A percentile compares a stretch with the other conserved stretches of the same genome.
These are phyloP conservation scores for Mobula birostris DNA, from an alignment of 2,113 vertebrate genomes.

Conservation along the genomic window DNA sequence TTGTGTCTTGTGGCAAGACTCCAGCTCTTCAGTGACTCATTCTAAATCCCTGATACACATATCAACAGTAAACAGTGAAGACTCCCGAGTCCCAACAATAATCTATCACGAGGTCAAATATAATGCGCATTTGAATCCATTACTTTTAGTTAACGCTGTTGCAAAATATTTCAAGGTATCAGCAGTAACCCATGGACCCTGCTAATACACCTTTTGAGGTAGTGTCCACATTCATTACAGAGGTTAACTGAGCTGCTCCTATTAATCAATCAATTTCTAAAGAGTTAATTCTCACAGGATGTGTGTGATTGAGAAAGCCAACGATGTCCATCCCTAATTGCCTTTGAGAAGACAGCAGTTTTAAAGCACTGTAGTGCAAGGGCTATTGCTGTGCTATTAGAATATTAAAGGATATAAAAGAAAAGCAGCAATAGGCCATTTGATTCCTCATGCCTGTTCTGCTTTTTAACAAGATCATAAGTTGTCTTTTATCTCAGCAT, in stretches of 20 bases:
- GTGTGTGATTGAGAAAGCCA: no score
- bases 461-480: no score
- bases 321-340: no score
- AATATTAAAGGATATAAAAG: no score
- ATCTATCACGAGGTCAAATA: background rate
- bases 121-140: background rate
- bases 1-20: background rate
- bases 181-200: background rate
- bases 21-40: background rate
- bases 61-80: background rate
- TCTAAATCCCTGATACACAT: background rate
- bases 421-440: no score
- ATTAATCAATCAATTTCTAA: background rate
- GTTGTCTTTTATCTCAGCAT: no score
- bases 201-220: background rate
- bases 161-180: background rate
- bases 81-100: background rate
- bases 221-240: background rate
- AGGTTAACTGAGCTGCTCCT: background rate
- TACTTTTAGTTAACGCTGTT: background rate
- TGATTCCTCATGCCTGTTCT: no score
- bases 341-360: no score
- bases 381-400: no score
- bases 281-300: no score
- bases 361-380: no score